A percentile compares a stretch with the other conserved stretches of the same genome.
These are phyloP conservation scores for Procambarus virginalis DNA, from an alignment of 1,140 invertebrate genomes.

Conservation along the genomic window DNA sequence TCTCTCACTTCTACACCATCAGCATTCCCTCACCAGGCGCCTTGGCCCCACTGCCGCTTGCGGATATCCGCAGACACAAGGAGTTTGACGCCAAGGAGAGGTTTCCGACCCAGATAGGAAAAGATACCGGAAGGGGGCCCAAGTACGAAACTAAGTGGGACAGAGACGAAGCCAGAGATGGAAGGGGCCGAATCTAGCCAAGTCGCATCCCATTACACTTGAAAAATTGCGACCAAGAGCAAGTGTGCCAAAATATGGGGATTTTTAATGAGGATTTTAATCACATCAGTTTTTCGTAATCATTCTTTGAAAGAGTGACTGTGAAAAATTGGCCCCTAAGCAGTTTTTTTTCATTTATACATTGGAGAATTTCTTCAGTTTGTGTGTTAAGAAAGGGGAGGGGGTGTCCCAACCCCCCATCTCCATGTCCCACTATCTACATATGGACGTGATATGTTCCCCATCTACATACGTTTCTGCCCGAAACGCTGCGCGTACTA, in stretches of 20 bases:
- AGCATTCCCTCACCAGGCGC: background rate
- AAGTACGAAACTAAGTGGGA: too few relatives aligned
- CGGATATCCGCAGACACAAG: background rate
- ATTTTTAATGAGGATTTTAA: constrained; percentile 63
- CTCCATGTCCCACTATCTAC: too few relatives aligned
- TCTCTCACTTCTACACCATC: background rate
- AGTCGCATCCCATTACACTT: constrained; percentile 60
- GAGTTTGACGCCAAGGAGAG: background rate
- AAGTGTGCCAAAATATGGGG: constrained; percentile 62
- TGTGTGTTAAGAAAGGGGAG: too few relatives aligned
- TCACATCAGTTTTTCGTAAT: constrained; percentile 60
- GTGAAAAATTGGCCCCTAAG: background rate
- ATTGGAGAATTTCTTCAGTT: too few relatives aligned
- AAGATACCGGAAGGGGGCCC: background rate
- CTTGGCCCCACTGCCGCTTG: background rate
- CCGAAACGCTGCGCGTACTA: too few relatives aligned
- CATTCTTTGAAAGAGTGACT: constrained; percentile 48
- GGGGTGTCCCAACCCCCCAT: too few relatives aligned
- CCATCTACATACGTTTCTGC: too few relatives aligned
- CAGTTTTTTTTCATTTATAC: background rate
- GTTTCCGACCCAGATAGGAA: constrained; percentile 14
- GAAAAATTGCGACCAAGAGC: constrained; percentile 65
- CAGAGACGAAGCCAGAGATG: too few relatives aligned
- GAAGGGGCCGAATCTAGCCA: constrained; percentile 17
- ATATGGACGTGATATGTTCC: too few relatives aligned